A percentile compares a stretch with the other conserved stretches of the same genome.
Conservation (phyloP, 2,113 vertebrate genomes). For the Eretmochelys imbricata region DNA sequence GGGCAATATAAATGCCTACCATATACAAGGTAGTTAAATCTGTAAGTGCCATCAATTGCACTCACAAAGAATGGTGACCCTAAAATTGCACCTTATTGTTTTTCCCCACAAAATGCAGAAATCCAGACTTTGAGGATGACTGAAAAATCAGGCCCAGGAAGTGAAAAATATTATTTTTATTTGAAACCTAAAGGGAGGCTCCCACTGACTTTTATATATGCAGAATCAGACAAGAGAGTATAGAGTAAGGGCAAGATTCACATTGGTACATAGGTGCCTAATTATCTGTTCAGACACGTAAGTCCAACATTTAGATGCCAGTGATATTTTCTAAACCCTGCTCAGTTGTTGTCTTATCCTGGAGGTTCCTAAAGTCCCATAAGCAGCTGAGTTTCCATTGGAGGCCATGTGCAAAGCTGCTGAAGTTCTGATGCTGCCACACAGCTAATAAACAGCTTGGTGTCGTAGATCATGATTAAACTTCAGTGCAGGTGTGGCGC, state of each 20-base stretch:
- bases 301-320: too few relatives aligned
- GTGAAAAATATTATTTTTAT: not conserved
- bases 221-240: not conserved
- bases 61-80: not conserved
- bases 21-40: not conserved
- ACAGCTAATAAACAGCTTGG: too few relatives aligned
- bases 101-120: not conserved
- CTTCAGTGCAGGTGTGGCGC: too few relatives aligned
- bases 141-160: not conserved
- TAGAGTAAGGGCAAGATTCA: not conserved
- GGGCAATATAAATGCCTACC: not conserved
- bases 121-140: not conserved
- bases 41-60: not conserved
- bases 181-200: not conserved
- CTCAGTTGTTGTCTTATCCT: too few relatives aligned
- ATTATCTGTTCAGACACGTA: not conserved
- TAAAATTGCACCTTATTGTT: not conserved
- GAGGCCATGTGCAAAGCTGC: not conserved
- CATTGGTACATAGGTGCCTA: not conserved
- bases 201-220: not conserved
- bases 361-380: not conserved
- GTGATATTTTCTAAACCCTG: too few relatives aligned
- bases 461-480: too few relatives aligned
- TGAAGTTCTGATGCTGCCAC: too few relatives aligned
- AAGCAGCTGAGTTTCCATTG: not conserved